Conservation (phyloP, 2,888 invertebrate genomes). For the Monochamus alternatus region DNA sequence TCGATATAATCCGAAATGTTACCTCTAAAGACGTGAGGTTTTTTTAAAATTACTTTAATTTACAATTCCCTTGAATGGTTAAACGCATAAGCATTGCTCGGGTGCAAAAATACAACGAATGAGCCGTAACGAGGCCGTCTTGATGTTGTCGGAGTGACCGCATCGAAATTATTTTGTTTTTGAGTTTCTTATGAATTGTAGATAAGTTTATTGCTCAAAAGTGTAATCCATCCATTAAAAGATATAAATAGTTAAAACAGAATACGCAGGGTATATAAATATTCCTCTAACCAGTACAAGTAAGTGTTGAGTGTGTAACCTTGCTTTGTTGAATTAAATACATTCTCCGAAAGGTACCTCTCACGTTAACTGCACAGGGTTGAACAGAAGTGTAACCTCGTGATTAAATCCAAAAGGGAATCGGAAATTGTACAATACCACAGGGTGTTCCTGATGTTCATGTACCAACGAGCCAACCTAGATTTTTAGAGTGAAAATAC, state of each 20-base stretch:
- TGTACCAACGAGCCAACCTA: no score
- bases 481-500: no score
- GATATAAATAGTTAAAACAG: slow-evolving; percentile 61
- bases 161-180: slow-evolving; percentile 27
- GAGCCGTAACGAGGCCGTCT: background rate
- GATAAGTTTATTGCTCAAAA: slow-evolving; percentile 68
- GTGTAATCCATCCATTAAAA: slow-evolving; percentile 70
- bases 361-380: slow-evolving; percentile 39
- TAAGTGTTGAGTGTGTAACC: slow-evolving; percentile 56
- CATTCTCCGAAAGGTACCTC: slow-evolving; percentile 43
- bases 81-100: no score
- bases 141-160: background rate
- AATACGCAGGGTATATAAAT: slow-evolving; percentile 68
- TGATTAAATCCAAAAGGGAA: no score
- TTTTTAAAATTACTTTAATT: no score
- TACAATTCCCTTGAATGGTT: no score
- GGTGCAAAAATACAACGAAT: background rate
- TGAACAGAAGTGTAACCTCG: background rate
- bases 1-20: no score
- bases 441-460: no score
- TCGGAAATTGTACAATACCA: no score
- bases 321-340: slow-evolving; percentile 46
- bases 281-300: slow-evolving; percentile 64
- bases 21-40: no score
- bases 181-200: slow-evolving; percentile 53